Percentiles rank a stretch among this genome's conserved stretches.
Evolutionary conservation across 2,113 vertebrate species (phyloP).

Genomic region (Scartelaos histophorus): DNA sequence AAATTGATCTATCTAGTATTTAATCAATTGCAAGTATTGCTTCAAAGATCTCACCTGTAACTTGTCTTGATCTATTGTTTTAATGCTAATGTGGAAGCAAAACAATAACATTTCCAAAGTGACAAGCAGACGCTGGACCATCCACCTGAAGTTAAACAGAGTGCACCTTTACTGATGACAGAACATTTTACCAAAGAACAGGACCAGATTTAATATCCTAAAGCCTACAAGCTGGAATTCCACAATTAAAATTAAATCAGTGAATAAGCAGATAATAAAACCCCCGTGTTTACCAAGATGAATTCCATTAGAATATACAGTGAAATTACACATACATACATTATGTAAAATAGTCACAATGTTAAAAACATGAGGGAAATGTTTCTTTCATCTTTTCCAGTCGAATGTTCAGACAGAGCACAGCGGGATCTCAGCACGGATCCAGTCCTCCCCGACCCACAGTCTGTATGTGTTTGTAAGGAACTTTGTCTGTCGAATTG

Average conservation of each 20-base stretch:
- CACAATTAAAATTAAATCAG: background rate
- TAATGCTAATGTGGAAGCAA: too few species aligned
- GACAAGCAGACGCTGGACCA: too few species aligned
- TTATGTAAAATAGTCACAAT: background rate
- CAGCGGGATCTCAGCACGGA: slow-evolving; percentile 84
- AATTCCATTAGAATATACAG: background rate
- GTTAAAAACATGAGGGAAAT: background rate
- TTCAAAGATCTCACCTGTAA: too few species aligned
- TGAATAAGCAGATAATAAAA: background rate
- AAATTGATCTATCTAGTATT: too few species aligned
- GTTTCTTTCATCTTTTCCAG: slow-evolving; percentile 61
- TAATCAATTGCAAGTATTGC: too few species aligned
- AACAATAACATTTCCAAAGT: too few species aligned
- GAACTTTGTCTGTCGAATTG: slow-evolving; percentile 96
- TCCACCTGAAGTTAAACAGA: too few species aligned
- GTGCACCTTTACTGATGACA: too few species aligned
- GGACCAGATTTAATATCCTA: too few species aligned
- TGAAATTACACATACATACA: background rate
- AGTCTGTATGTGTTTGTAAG: slow-evolving; percentile 96
- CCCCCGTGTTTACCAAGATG: background rate
- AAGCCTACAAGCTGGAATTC: background rate
- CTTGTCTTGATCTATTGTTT: too few species aligned
- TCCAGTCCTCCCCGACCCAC: slow-evolving; percentile 92
- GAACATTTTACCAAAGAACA: too few species aligned
- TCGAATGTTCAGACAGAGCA: slow-evolving; percentile 87